phyloP scores from a whole-genome alignment of 2,797 vertebrate species.

The Sebastolobus alascanus region DNA sequence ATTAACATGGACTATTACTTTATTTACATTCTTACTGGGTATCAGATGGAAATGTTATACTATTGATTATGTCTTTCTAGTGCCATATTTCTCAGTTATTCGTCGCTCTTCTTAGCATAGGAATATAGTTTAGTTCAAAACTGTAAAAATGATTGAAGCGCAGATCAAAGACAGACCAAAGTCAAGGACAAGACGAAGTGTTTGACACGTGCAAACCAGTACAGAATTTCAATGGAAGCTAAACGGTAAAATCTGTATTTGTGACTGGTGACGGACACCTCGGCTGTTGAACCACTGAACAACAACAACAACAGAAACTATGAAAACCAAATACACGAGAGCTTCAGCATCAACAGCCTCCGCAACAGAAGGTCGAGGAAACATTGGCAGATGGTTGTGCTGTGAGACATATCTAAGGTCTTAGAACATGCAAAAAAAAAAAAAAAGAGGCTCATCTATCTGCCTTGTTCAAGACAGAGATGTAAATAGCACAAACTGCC shows the following conservation, averaged over 20 bases:
- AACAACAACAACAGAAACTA: neutral
- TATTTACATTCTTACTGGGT: no score
- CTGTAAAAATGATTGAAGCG: no score
- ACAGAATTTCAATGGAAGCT: neutral
- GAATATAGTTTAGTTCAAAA: no score
- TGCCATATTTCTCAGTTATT: no score
- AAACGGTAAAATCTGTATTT: neutral
- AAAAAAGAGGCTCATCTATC: slow-evolving; percentile 20
- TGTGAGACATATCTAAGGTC: slow-evolving; percentile 46
- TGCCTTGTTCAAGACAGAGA: slow-evolving; percentile 22
- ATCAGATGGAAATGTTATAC: no score
- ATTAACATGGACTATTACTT: no score
- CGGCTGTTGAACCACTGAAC: neutral
- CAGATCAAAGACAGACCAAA: neutral
- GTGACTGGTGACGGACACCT: neutral
- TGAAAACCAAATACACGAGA: neutral
- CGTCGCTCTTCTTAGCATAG: no score
- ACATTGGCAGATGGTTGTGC: slow-evolving; percentile 52
- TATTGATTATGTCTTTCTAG: no score
- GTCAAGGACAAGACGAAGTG: neutral
- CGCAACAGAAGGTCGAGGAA: slow-evolving; percentile 48
- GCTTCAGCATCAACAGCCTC: slow-evolving; percentile 13
- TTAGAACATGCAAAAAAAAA: slow-evolving; percentile 26
- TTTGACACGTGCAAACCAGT: neutral
- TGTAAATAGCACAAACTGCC: slow-evolving; percentile 26